phyloP scores from a whole-genome alignment of 1,140 invertebrate species.

The Danaus plexippus region DNA sequence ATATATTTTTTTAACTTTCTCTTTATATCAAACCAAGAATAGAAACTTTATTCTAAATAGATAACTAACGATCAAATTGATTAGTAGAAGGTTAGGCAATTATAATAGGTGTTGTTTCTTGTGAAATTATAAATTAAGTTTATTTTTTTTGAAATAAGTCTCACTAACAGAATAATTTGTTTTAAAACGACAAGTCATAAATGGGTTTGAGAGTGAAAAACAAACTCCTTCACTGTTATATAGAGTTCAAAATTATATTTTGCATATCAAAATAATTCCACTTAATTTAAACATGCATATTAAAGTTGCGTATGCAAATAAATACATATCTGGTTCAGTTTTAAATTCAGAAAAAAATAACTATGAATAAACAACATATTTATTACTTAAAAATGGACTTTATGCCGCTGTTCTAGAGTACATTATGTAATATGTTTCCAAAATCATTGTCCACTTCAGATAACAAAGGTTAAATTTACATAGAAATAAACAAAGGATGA shows the following conservation, averaged over 20 bases:
- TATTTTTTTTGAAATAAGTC: too few species aligned
- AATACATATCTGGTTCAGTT: slow-evolving; percentile 2
- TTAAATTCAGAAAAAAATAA: slow-evolving; percentile 9
- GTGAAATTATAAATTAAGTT: too few species aligned
- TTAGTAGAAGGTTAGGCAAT: too few species aligned
- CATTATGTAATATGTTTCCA: slow-evolving; percentile 15
- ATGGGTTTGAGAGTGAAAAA: background rate
- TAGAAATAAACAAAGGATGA: slow-evolving; percentile 38
- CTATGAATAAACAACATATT: slow-evolving; percentile 16
- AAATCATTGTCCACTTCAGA: slow-evolving; percentile 33
- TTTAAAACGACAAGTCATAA: too few species aligned
- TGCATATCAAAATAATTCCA: slow-evolving; percentile 2
- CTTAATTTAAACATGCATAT: slow-evolving; percentile 6
- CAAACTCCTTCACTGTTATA: background rate
- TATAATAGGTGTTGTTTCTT: too few species aligned
- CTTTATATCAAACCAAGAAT: too few species aligned
- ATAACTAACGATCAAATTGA: too few species aligned
- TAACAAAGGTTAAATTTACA: slow-evolving; percentile 37
- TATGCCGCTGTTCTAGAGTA: slow-evolving; percentile 2
- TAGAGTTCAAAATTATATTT: background rate
- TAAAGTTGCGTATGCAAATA: background rate
- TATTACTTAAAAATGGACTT: slow-evolving; percentile 9
- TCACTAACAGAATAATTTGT: too few species aligned
- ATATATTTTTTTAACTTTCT: too few species aligned
- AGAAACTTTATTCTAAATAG: too few species aligned